Conservation (phyloP, 2,113 vertebrate genomes). For the Genyomyrus donnyi region DNA sequence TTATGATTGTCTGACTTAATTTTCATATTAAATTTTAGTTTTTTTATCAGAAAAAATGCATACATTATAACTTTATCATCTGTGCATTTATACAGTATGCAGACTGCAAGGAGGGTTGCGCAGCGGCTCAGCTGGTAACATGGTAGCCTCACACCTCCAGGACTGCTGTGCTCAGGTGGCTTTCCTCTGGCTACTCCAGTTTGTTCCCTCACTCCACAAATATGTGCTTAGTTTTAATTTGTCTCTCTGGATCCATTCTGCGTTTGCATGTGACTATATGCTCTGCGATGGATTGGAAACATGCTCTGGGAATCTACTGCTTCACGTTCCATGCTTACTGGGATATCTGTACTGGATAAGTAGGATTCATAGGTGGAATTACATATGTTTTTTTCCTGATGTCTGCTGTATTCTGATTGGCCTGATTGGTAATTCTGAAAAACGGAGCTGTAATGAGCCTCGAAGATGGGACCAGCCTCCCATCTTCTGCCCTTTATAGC, state of each 20-base stretch:
- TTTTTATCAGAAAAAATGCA: background rate
- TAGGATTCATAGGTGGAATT: background rate
- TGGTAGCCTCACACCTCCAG: background rate
- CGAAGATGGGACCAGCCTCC: background rate
- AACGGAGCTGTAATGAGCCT: conserved; percentile 46
- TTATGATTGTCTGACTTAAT: background rate
- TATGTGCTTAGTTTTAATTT: background rate
- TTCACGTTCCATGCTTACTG: background rate
- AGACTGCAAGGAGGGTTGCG: background rate
- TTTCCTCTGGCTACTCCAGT: background rate
- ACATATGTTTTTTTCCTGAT: background rate
- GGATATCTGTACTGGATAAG: background rate
- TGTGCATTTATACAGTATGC: too few relatives aligned
- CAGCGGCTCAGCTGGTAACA: background rate
- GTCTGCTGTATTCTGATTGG: conserved; percentile 34
- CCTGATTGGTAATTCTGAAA: conserved; percentile 51
- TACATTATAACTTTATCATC: background rate
- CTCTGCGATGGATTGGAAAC: background rate
- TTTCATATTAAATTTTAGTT: background rate
- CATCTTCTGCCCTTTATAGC: background rate
- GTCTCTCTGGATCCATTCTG: background rate
- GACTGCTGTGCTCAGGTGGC: background rate
- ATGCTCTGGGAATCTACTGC: background rate
- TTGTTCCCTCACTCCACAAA: background rate
- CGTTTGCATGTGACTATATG: background rate